Percentiles rank a stretch among this genome's conserved stretches.
These are phyloP conservation scores for Panulirus ornatus DNA, from an alignment of 1,140 invertebrate genomes.

Conservation along the genomic window DNA sequence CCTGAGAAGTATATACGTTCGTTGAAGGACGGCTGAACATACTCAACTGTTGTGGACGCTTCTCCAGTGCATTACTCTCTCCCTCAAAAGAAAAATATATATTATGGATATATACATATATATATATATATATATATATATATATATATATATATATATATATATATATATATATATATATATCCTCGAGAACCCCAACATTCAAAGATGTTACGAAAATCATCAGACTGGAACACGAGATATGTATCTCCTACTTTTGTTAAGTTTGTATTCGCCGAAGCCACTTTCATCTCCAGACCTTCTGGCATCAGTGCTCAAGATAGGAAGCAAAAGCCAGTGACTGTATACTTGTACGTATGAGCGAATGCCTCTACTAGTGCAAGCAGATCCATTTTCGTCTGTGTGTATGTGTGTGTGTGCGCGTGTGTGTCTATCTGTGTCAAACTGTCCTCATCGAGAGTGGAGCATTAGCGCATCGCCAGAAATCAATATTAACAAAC, in stretches of 20 bases:
- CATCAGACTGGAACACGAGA: background rate
- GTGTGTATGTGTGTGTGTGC: background rate
- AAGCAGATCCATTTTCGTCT: background rate
- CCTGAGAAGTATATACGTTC: background rate
- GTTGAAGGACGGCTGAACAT: background rate
- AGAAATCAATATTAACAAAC: slow-evolving; percentile 12
- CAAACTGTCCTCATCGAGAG: background rate
- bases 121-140: background rate
- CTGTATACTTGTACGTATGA: background rate
- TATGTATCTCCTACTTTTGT: background rate
- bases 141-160: slow-evolving; percentile 8
- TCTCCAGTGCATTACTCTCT: background rate
- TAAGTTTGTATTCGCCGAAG: background rate
- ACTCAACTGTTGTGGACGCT: background rate
- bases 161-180: slow-evolving; percentile 5
- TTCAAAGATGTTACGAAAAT: background rate
- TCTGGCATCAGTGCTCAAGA: slow-evolving; percentile 65
- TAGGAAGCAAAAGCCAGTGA: slow-evolving; percentile 54
- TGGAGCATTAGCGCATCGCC: slow-evolving; percentile 25
- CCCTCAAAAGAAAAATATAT: background rate
- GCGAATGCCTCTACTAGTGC: background rate
- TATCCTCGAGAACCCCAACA: background rate
- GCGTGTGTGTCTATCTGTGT: background rate
- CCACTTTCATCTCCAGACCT: slow-evolving; percentile 5
- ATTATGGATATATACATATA: background rate